Evolutionary conservation across 2,113 vertebrate genomes (phyloP).

Genomic region (Pluvianellus socialis): DNA sequence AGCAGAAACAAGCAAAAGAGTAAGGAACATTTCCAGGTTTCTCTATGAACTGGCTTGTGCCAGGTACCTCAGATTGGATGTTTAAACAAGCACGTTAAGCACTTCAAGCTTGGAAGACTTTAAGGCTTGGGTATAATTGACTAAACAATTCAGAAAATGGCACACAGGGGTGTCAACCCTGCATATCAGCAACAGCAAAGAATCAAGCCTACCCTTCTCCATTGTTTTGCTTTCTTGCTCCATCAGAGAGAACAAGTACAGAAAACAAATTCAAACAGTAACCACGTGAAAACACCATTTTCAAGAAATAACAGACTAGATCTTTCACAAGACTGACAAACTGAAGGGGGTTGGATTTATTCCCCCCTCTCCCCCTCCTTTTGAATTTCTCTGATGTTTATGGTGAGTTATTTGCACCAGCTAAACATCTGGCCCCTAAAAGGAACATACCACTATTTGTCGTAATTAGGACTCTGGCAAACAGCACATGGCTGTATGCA

Average conservation of each 20-base stretch:
- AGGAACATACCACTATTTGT: not conserved
- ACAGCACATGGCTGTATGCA: not conserved
- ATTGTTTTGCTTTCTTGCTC: constrained; percentile 1
- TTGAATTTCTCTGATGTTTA: not conserved
- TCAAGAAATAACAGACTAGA: not conserved
- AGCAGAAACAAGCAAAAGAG: not conserved
- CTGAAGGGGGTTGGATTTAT: not conserved
- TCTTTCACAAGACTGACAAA: not conserved
- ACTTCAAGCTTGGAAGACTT: not conserved
- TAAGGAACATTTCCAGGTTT: not conserved
- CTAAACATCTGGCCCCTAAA: not conserved
- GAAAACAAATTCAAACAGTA: not conserved
- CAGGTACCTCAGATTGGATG: not conserved
- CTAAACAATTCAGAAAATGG: not conserved
- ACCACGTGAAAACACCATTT: not conserved
- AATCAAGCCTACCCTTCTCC: not conserved
- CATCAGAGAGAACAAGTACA: not conserved
- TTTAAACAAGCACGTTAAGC: not conserved
- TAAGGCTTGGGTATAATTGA: not conserved
- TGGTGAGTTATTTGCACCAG: not conserved
- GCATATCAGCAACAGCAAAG: not conserved
- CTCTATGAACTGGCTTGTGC: not conserved
- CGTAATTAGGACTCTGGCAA: not conserved
- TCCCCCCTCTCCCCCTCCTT: not conserved
- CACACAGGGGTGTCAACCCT: not conserved